phyloP scores from a whole-genome alignment of 2,797 vertebrate genomes.

The Aulostomus chinensis region DNA sequence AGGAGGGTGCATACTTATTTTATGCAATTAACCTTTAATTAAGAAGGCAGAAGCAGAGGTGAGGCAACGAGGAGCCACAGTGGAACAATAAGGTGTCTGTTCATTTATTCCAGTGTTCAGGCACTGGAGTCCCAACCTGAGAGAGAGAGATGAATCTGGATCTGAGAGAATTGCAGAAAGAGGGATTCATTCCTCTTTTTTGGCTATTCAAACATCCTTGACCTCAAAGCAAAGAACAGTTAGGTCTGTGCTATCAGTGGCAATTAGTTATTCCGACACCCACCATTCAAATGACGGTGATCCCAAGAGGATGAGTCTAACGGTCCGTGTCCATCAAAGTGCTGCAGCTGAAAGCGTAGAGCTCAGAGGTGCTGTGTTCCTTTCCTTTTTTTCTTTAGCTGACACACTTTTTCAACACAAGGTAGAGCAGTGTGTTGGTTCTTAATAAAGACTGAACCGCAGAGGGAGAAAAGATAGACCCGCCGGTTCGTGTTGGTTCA shows the following conservation, averaged over 20 bases:
- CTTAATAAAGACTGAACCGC: no score
- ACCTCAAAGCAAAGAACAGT: neutral
- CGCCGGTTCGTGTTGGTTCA: no score
- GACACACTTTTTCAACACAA: no score
- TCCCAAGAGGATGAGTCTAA: no score
- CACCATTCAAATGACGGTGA: no score
- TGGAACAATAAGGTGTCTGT: conserved; percentile 78
- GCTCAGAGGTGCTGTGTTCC: no score
- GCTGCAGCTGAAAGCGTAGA: no score
- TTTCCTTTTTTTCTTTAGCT: no score
- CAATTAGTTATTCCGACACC: no score
- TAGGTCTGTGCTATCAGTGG: neutral
- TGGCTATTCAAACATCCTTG: neutral
- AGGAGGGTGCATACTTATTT: conserved; percentile 53
- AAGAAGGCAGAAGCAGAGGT: conserved; percentile 65
- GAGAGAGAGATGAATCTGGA: neutral
- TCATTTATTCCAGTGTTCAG: conserved; percentile 36
- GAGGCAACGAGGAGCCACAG: conserved; percentile 48
- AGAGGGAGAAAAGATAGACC: no score
- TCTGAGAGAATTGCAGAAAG: conserved; percentile 10
- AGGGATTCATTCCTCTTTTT: conserved; percentile 17
- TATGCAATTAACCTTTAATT: conserved; percentile 81
- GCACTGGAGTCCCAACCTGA: conserved; percentile 22
- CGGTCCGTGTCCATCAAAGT: no score
- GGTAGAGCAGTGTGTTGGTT: no score